Base-by-base conservation (phyloP, 2,797 vertebrate species). In the Hippopotamyrus pictus region DNA sequence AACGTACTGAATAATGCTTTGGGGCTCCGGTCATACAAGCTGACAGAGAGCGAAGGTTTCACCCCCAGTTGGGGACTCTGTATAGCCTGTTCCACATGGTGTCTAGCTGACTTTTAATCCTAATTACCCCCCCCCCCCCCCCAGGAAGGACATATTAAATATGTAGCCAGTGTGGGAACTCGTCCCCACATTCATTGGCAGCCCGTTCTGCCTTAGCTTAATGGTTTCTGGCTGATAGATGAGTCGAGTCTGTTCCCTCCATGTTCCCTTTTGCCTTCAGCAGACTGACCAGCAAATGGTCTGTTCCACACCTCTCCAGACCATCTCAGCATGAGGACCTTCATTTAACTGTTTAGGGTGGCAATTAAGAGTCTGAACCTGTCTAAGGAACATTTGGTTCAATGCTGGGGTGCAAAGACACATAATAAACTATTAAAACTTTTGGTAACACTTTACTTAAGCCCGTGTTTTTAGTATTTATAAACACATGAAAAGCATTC, bases 191-290 rank as follows among this genome's bases (percentile, higher is more conserved):
- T 86, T 86, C 50, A 8, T 22, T 48, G 19, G 17, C 33, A 76
- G 41, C n/a, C 79, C 14, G 29, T 37, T 79, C 19, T n/a, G 41
- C 25, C 46, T 51, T 22, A 37, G 37, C 41, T 22, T 41, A 50
- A 73, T 29, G 41, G 87, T 62, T 69, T 69, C 41, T n/a, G 87
- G 59, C 22, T 69, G 44, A 88, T 88, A 25, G 87, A 88, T 46
- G 59, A 76, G 65, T 17, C 1, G 29, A 1, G 29, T 22, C 6
- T 53, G 65, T 9, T 37, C 9, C 29, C 3, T 22, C 1, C 7
- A 22, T 7, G 54, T 0, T 59, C 0, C n/a, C 65, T 4, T 29
- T 8, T 79, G 2, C 14, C 37, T 44, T 44, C 73, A 79, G 73
- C 37, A 6, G 73, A n/a, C 73, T n/a, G 17, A 79, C 14, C 33